Conservation (phyloP, 1,140 invertebrate genomes). For the Melanaphis sacchari region DNA sequence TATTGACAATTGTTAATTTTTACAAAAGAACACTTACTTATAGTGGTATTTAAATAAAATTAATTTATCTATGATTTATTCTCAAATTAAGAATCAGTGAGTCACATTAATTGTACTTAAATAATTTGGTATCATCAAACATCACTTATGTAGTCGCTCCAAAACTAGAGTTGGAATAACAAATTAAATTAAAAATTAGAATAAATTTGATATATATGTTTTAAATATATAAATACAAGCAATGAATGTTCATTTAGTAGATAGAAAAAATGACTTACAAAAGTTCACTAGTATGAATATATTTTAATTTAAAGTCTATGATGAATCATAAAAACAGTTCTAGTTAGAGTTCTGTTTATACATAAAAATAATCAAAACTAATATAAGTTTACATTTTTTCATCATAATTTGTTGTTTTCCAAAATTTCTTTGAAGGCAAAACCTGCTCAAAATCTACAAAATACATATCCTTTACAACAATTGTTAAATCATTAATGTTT, state of each 20-base stretch:
- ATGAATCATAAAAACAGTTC: background rate
- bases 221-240: background rate
- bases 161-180: background rate
- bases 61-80: background rate
- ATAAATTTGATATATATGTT: background rate
- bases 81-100: background rate
- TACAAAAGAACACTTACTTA: conserved; percentile 26
- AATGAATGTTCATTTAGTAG: background rate
- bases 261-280: background rate
- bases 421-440: background rate
- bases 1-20: background rate
- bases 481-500: background rate
- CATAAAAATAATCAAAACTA: background rate
- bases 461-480: background rate
- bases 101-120: background rate
- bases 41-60: conserved; percentile 21
- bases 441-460: background rate
- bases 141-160: background rate
- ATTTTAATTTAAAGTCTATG: background rate
- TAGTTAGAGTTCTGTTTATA: background rate
- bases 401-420: background rate
- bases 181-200: background rate
- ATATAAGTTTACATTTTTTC: background rate
- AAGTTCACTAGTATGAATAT: background rate
- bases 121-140: background rate